Evolutionary conservation across 2,888 invertebrate species (phyloP).

Genomic region (Venusia cambrica): DNA sequence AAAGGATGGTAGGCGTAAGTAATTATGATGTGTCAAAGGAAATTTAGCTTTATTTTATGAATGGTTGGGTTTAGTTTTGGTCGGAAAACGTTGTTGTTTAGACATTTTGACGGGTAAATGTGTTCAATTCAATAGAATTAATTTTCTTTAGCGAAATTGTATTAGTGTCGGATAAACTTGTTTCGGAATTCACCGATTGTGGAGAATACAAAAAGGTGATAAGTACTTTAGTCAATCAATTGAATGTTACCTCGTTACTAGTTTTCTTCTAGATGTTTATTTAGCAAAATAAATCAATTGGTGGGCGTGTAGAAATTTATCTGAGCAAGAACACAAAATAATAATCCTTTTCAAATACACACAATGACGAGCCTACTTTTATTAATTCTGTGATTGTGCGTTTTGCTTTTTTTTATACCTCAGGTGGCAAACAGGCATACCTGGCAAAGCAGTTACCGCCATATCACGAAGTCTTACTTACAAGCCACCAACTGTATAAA

Average conservation of each 20-base stretch:
- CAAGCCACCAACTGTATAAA: too few species aligned
- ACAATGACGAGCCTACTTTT: too few species aligned
- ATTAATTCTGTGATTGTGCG: too few species aligned
- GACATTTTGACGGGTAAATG: conserved; percentile 13
- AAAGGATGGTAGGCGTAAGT: conserved; percentile 25
- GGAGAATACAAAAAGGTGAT: conserved; percentile 2
- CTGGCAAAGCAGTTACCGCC: too few species aligned
- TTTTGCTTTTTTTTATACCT: too few species aligned
- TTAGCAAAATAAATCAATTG: neutral
- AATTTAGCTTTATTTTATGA: conserved; percentile 24
- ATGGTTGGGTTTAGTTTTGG: conserved; percentile 17
- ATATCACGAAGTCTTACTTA: too few species aligned
- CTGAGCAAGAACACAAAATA: too few species aligned
- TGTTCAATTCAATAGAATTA: conserved; percentile 27
- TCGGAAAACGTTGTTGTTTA: conserved; percentile 10
- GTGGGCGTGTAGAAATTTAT: too few species aligned
- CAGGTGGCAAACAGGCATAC: too few species aligned
- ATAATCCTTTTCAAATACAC: too few species aligned
- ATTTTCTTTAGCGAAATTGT: conserved; percentile 31
- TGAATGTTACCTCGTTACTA: too few species aligned
- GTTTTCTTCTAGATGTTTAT: too few species aligned
- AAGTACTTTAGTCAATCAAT: neutral
- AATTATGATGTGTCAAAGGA: conserved; percentile 29
- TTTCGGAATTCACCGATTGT: conserved; percentile 8
- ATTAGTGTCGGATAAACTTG: conserved; percentile 23